Conservation (phyloP, 2,888 invertebrate genomes). For the Amiota mariae region DNA sequence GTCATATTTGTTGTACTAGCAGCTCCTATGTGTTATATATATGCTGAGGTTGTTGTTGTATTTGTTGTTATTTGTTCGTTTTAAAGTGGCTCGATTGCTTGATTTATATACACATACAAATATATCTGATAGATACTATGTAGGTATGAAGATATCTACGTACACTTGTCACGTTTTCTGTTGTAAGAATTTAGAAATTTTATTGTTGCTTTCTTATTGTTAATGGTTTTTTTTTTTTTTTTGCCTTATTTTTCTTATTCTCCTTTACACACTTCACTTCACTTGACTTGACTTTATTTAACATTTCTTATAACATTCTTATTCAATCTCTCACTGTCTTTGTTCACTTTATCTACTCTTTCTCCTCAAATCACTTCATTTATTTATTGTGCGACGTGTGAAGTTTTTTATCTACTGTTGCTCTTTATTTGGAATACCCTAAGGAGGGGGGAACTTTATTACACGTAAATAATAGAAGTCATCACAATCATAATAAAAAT, state of each 20-base stretch:
- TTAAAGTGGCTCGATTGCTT: background rate
- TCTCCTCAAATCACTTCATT: no score
- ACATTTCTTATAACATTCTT: background rate
- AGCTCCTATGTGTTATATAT: no score
- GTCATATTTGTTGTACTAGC: no score
- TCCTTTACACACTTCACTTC: background rate
- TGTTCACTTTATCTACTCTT: no score
- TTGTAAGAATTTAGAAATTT: conserved; percentile 4
- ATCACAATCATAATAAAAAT: background rate
- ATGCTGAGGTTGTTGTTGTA: no score
- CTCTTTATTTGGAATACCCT: background rate
- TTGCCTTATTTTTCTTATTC: background rate
- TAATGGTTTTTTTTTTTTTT: background rate
- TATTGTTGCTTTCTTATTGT: background rate
- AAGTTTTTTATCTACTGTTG: background rate
- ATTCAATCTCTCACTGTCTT: background rate
- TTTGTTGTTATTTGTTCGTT: no score
- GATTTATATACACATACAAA: background rate
- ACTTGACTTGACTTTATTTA: background rate
- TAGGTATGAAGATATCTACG: no score
- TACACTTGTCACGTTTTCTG: background rate
- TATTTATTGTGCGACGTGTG: background rate
- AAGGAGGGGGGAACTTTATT: background rate
- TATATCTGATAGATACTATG: no score
- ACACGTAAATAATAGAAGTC: background rate